These are phyloP conservation scores for Euura lappo DNA, from an alignment of 1,140 invertebrate genomes.

Conservation along the genomic window DNA sequence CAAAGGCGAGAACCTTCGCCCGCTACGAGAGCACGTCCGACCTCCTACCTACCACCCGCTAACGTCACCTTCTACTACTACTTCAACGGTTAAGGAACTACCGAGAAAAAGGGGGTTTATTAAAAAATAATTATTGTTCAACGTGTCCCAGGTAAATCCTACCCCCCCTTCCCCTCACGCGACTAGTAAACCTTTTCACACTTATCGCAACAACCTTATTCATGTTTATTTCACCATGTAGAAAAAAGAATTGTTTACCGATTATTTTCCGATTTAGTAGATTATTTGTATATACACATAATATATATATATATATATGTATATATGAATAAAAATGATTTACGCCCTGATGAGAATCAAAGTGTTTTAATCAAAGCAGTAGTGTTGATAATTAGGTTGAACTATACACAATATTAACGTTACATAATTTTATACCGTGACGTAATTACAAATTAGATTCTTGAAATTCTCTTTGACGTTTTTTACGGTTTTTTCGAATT, in stretches of 20 bases:
- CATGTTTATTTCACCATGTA: too few species aligned
- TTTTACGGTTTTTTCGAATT: background rate
- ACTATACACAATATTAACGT: background rate
- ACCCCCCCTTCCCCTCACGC: too few species aligned
- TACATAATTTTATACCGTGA: background rate
- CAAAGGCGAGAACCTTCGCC: background rate
- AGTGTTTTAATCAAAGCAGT: background rate
- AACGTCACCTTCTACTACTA: background rate
- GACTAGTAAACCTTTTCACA: too few species aligned
- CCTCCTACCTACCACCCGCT: background rate
- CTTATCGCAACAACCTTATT: too few species aligned
- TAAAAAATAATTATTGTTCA: background rate
- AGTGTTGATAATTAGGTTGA: background rate
- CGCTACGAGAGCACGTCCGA: too few species aligned
- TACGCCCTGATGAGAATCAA: background rate
- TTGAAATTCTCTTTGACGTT: background rate
- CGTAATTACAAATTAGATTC: constrained; percentile 1
- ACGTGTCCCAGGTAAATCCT: background rate
- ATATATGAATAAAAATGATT: too few species aligned
- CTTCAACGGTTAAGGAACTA: background rate
- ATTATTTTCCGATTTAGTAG: too few species aligned
- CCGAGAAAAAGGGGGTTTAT: background rate
- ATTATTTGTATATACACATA: too few species aligned
- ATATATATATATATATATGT: too few species aligned
- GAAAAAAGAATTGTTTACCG: too few species aligned